phyloP scores from a whole-genome alignment of 2,888 invertebrate species.

The Conops quadrifasciatus region DNA sequence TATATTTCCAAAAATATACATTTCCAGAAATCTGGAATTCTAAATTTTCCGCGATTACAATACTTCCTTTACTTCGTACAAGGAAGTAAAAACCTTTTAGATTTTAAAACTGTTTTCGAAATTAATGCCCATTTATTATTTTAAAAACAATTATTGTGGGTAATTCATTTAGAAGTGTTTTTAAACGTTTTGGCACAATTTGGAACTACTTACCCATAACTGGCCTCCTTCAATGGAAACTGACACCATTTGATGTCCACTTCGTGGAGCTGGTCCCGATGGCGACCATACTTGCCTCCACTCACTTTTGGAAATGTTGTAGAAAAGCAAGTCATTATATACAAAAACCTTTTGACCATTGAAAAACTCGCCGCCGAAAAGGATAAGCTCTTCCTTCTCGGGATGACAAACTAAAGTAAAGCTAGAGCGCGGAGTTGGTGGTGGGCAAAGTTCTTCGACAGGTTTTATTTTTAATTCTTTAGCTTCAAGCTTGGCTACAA shows the following conservation, averaged over 20 bases:
- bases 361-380: constrained; percentile 93
- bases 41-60: no score
- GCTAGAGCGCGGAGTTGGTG: constrained; percentile 81
- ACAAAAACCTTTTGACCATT: constrained; percentile 86
- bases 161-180: no score
- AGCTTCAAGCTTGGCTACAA: constrained; percentile 80
- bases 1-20: no score
- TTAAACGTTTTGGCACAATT: no score
- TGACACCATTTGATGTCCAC: constrained; percentile 86
- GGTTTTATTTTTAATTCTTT: constrained; percentile 77
- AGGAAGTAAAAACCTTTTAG: no score
- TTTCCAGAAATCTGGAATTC: no score
- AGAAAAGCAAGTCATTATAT: constrained; percentile 86
- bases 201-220: constrained; percentile 69
- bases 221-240: constrained; percentile 74
- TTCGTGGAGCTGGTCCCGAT: constrained; percentile 86
- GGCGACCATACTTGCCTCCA: constrained; percentile 86
- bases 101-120: no score
- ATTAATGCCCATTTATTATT: no score
- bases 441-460: constrained; percentile 73
- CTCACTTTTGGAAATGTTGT: constrained; percentile 78
- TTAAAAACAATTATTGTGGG: no score
- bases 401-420: constrained; percentile 85
- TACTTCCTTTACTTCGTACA: no score
- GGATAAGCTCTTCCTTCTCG: constrained; percentile 84